Base-by-base conservation (phyloP, 2,113 vertebrate species). In the Chlorodrepanis virens region DNA sequence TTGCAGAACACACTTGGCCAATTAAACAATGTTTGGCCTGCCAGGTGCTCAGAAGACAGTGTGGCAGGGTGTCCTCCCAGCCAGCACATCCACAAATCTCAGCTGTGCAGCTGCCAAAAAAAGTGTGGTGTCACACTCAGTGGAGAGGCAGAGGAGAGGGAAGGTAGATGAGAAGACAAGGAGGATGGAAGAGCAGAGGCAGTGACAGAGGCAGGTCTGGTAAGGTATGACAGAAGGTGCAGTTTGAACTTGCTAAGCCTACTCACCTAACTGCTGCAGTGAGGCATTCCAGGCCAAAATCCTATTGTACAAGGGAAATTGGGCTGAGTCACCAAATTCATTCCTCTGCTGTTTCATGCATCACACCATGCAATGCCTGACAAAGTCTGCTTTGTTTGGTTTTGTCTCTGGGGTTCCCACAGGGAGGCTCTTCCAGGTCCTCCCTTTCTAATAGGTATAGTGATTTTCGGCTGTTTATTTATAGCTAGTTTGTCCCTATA, bases 321-420 rank as follows among this genome's bases (percentile, higher is more conserved):
- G 56, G 80, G 69, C 93, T 93, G 86, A 92, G 89, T 91, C 91
- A 94, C 65, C 47, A 40, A 40, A 50, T 31, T 78, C 12, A 64
- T 40, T 70, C 45, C 64, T 56, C 45, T 82, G 72, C 77, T 84
- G 56, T 71, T 91, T 82, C 74, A 42, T 37, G 47, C 42, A 59
- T 77, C 64, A 0, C 57, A 50, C 76, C 71, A 24, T 40, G 61
- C 60, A 87, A 53, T 0, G 3, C 70, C 39, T 91, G 84, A 84
- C 74, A 53, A 72, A 85, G 67, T n/a, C 85, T 68, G 72, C 54
- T 64, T 64, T 74, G 56, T 87, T 93, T 74, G 60, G 52, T 56
- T 94, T 90, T 87, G 44, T 69, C 45, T 82, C 77, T 52, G 37
- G 18, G 74, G 68, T 68, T 94, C 57, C 74, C 31, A 53, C 2